These are phyloP conservation scores for Sthenelais limicola DNA, from an alignment of 2,888 invertebrate genomes.

Conservation along the genomic window DNA sequence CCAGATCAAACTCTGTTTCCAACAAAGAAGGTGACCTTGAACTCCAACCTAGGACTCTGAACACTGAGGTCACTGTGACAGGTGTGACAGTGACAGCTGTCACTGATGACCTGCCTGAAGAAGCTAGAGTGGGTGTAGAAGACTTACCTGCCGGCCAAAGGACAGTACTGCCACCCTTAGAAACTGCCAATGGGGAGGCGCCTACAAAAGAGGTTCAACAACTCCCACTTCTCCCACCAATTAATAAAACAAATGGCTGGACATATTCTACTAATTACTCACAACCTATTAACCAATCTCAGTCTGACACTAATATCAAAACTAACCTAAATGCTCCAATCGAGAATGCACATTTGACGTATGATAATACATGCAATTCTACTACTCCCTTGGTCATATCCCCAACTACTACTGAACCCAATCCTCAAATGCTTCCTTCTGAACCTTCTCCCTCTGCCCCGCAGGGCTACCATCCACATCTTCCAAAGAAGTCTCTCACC, in stretches of 20 bases:
- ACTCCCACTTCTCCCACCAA: slow-evolving; percentile 12
- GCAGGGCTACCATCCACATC: slow-evolving; percentile 27
- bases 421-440: slow-evolving; percentile 9
- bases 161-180: slow-evolving; percentile 11
- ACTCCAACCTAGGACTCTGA: background rate
- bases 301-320: slow-evolving; percentile 27
- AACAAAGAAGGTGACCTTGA: background rate
- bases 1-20: background rate
- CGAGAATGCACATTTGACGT: slow-evolving; percentile 29
- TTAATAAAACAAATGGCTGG: slow-evolving; percentile 32
- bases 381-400: slow-evolving; percentile 39
- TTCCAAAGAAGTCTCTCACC: slow-evolving; percentile 37
- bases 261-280: background rate
- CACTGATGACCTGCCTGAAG: background rate
- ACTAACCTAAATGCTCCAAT: background rate
- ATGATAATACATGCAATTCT: slow-evolving; percentile 35
- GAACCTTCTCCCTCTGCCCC: slow-evolving; percentile 37
- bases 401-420: background rate
- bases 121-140: no score
- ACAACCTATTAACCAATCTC: background rate
- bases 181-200: background rate
- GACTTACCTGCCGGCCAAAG: no score
- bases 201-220: background rate
- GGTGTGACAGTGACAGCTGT: background rate
- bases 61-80: background rate